Conservation (phyloP, 1,140 invertebrate genomes). For the Cylas formicarius region DNA sequence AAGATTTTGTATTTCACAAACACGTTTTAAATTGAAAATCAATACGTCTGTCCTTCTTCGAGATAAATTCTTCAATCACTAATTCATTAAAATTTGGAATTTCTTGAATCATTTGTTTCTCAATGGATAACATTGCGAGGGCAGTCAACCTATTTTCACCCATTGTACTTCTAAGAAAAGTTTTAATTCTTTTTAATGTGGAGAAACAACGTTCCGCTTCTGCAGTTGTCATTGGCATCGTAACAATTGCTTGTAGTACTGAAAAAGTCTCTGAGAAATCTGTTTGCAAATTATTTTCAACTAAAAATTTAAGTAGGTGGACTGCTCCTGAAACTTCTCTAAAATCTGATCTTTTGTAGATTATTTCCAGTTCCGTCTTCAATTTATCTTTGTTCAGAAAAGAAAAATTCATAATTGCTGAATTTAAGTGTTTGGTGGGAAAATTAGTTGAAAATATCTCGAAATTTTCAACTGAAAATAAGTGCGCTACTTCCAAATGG, state of each 20-base stretch:
- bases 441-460: conserved; percentile 7
- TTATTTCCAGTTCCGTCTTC: conserved; percentile 16
- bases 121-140: conserved; percentile 27
- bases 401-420: conserved; percentile 4
- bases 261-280: conserved; percentile 25
- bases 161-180: conserved; percentile 31
- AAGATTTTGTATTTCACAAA: no score
- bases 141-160: conserved; percentile 29
- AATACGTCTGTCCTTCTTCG: conserved; percentile 19
- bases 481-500: conserved; percentile 12
- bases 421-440: conserved; percentile 11
- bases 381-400: conserved; percentile 14
- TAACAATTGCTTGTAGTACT: conserved; percentile 28
- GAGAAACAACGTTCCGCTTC: conserved; percentile 34
- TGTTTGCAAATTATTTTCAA: conserved; percentile 21
- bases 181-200: conserved; percentile 38
- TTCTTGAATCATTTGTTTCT: conserved; percentile 20
- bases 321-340: conserved; percentile 8
- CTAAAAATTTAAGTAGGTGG: conserved; percentile 17
- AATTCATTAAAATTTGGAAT: conserved; percentile 30
- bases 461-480: conserved; percentile 18
- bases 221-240: conserved; percentile 31
- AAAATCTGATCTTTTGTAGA: conserved; percentile 20
- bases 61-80: conserved; percentile 28
- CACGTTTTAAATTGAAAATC: conserved; percentile 16